A percentile compares a stretch with the other conserved stretches of the same genome.
Evolutionary conservation across 2,113 vertebrate genomes (phyloP).

Genomic region (Petrocephalus zakoni): DNA sequence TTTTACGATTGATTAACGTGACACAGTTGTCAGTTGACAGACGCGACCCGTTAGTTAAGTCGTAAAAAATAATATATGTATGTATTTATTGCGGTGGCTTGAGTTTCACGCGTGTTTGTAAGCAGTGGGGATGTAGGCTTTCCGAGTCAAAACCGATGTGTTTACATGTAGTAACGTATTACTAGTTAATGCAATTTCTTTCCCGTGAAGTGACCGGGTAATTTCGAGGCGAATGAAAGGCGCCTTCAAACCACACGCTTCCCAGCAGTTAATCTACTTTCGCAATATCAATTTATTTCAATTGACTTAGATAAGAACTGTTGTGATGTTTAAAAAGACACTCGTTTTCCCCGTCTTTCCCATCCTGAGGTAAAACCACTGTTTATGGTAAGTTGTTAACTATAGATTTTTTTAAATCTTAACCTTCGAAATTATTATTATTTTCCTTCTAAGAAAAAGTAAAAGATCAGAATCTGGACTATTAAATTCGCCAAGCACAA

Average conservation of each 20-base stretch:
- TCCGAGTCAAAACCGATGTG: not conserved
- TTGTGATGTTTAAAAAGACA: not conserved
- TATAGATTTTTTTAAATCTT: not conserved
- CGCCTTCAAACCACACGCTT: not conserved
- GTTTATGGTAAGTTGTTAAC: not conserved
- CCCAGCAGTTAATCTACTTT: not conserved
- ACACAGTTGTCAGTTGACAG: not conserved
- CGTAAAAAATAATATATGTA: not conserved
- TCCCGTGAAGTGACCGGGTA: not conserved
- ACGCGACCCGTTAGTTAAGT: not conserved
- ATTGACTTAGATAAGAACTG: not conserved
- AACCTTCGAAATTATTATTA: not conserved
- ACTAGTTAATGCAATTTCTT: not conserved
- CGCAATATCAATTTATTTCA: conserved; percentile 2
- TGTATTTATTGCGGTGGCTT: not conserved
- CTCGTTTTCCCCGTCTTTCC: not conserved
- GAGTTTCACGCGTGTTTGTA: not conserved
- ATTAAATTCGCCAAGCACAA: not conserved
- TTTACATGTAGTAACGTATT: not conserved
- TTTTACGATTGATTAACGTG: not conserved
- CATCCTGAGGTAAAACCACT: not conserved
- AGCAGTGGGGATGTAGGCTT: not conserved
- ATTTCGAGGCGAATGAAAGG: not conserved
- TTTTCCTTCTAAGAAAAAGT: not conserved
- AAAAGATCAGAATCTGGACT: not conserved